phyloP scores from a whole-genome alignment of 2,113 vertebrate genomes.

The human region GRCh38 chrX:11910001-11910500 shows the following conservation, averaged over 20 bases:
- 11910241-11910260: neutral
- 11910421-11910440: too few relatives aligned
- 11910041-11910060: neutral
- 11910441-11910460: too few relatives aligned
- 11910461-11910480: too few relatives aligned
- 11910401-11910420: neutral
- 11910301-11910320: neutral
- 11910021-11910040: neutral
- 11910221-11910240: neutral
- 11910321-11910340: neutral
- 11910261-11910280: neutral
- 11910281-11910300: constrained; percentile 5
- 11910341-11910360: neutral
- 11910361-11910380: neutral
- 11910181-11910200: neutral
- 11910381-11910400: neutral
- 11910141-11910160: neutral
- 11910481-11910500: too few relatives aligned
- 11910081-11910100: neutral
- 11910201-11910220: neutral
- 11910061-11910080: neutral
- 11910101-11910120: neutral
- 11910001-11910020: neutral
- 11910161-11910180: neutral
- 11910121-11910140: neutral